phyloP scores from a whole-genome alignment of 2,113 vertebrate genomes.

The Sus scrofa region T2T-Sscrofa CM000819.6:16520501-16521000 shows the following conservation, averaged over 20 bases:
- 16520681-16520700: neutral
- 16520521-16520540: neutral
- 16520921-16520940: constrained; percentile 54
- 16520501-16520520: neutral
- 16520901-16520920: constrained; percentile 63
- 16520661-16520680: constrained; percentile 13
- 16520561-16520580: neutral
- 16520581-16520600: neutral
- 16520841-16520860: constrained; percentile 60
- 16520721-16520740: neutral
- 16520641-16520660: neutral
- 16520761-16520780: neutral
- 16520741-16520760: constrained; percentile 1
- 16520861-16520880: constrained; percentile 33
- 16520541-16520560: neutral
- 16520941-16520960: constrained; percentile 49
- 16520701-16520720: neutral
- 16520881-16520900: constrained; percentile 58
- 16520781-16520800: constrained; percentile 45
- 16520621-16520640: neutral
- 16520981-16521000: constrained; percentile 44
- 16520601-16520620: neutral
- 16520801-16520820: constrained; percentile 30
- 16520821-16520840: constrained; percentile 62
- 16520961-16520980: constrained; percentile 54